Base-by-base conservation (phyloP, 2,797 vertebrate genomes). In the Nyctibius grandis region DNA sequence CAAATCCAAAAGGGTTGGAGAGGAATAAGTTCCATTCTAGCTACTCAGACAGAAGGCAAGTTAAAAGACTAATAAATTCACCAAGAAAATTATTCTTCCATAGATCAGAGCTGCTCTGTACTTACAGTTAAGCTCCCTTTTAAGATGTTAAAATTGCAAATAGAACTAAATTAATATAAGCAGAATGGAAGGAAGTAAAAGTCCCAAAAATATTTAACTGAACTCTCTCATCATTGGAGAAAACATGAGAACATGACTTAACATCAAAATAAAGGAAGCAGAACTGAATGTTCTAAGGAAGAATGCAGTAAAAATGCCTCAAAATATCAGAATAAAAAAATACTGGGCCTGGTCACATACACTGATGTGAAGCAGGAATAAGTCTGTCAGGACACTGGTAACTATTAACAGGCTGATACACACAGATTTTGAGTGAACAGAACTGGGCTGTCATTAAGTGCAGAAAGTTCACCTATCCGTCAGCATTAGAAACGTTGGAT, bases 231-330 rank as follows among this genome's bases (percentile, higher is more conserved):
- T 74, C 64, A 63, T 4, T 57, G 69, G 33, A 83, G 42, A 92
- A 94, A 94, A 74, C 57, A 79, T 8, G n/a, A 90, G 31, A 94
- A 90, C 16, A 13, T 34, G 57, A 85, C 26, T 38, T 42, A 78
- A 67, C 48, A 81, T 88, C 89, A 91, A 96, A 96, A 80, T 63
- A 95, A 94, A 96, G 67, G 51, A 85, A 85, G n/a, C 45, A 93
- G 84, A 96, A 95, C 85, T 57, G 68, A 97, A 95, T 81, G 72
- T 89, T 94, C 64, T 65, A 20, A 29, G 15, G 44, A 84, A 83
- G 60, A 94, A 93, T 85, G 65, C 18, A 84, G 50, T 65, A 70
- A 93, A 95, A 95, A 74, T 87, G 50, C 34, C 69, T 85, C 78
- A 83, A 88, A 94, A 91, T 21, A 51, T 53, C 64, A 73, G 54